phyloP scores from a whole-genome alignment of 2,888 invertebrate species.

The Eupelmus urozonus region DNA sequence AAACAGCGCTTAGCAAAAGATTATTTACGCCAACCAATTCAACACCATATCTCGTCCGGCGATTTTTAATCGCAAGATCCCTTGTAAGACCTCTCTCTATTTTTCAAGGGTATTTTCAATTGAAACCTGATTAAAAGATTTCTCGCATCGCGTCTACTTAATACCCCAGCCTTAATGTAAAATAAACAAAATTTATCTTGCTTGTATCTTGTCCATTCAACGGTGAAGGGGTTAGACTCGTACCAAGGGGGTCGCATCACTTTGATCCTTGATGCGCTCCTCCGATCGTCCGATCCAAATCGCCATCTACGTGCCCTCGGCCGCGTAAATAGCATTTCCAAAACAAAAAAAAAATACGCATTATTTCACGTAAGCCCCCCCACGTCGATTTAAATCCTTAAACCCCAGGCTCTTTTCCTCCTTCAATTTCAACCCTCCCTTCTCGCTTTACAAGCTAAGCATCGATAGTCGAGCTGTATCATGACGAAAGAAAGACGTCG shows the following conservation, averaged over 20 bases:
- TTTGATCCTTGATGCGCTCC: constrained; percentile 35
- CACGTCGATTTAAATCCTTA: background rate
- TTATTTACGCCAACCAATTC: too few species aligned
- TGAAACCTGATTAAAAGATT: constrained; percentile 47
- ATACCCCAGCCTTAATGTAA: constrained; percentile 35
- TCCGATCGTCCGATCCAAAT: background rate
- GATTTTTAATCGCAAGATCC: constrained; percentile 23
- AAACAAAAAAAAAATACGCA: constrained; percentile 18
- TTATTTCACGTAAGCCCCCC: too few species aligned
- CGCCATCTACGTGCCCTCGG: background rate
- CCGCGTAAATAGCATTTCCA: background rate
- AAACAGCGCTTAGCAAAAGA: too few species aligned
- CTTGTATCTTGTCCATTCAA: constrained; percentile 22
- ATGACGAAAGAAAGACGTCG: too few species aligned
- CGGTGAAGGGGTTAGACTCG: constrained; percentile 39
- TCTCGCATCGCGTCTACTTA: constrained; percentile 15
- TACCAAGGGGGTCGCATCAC: background rate
- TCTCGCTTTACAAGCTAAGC: background rate
- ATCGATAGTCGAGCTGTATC: too few species aligned
- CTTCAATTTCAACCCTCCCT: too few species aligned
- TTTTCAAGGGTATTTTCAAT: constrained; percentile 31
- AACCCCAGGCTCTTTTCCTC: too few species aligned
- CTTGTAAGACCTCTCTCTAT: background rate
- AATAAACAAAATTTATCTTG: constrained; percentile 44
- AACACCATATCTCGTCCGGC: too few species aligned